These are phyloP conservation scores for Meloe dianella DNA, from an alignment of 2,888 invertebrate species.

Conservation along the genomic window DNA sequence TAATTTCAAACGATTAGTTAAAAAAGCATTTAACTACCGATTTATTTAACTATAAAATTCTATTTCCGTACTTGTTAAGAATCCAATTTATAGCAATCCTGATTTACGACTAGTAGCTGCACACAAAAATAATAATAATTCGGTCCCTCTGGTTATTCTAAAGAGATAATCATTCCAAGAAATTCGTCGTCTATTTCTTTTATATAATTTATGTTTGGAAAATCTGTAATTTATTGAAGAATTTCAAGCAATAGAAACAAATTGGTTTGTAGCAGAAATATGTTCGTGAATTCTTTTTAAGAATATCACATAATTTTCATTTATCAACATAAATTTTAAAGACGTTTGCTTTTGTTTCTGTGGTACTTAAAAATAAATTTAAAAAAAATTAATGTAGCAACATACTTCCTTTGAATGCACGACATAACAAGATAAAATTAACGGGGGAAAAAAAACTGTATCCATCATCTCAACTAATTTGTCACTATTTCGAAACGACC, in stretches of 20 bases:
- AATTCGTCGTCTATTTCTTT: conserved; percentile 22
- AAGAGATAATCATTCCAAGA: conserved; percentile 26
- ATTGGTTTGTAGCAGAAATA: conserved; percentile 14
- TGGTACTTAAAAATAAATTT: background rate
- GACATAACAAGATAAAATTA: background rate
- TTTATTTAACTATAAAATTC: background rate
- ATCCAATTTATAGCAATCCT: conserved; percentile 17
- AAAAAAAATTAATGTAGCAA: background rate
- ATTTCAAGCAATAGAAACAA: conserved; percentile 24
- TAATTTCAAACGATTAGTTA: background rate
- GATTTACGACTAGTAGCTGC: conserved; percentile 25
- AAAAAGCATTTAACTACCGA: background rate
- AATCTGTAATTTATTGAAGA: conserved; percentile 25
- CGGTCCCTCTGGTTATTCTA: conserved; percentile 12
- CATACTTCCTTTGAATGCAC: background rate
- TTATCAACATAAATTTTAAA: background rate
- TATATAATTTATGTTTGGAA: conserved; percentile 24
- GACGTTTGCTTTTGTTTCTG: background rate
- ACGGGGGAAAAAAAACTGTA: background rate
- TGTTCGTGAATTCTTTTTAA: background rate
- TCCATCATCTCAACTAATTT: conserved; percentile 5
- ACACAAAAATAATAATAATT: conserved; percentile 26
- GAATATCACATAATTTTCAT: background rate
- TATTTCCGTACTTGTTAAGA: conserved; percentile 11
- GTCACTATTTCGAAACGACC: conserved; percentile 2